These are phyloP conservation scores for Macrosoma leucophasiata DNA, from an alignment of 2,888 invertebrate genomes.

Conservation along the genomic window DNA sequence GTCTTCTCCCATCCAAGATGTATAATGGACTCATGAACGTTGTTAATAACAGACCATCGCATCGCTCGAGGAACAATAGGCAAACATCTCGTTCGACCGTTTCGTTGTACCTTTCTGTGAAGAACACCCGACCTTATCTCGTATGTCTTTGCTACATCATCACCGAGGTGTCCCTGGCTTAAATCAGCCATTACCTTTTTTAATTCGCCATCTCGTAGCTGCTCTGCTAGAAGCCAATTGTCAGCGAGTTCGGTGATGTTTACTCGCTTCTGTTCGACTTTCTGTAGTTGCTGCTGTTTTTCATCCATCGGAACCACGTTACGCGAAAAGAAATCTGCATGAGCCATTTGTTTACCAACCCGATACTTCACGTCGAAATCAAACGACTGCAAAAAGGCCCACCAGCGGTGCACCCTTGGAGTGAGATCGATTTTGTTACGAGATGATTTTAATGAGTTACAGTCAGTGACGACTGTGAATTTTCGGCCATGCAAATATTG, in stretches of 20 bases:
- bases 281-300: too few relatives aligned
- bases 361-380: conserved; percentile 19
- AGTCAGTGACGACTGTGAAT: conserved; percentile 26
- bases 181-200: too few relatives aligned
- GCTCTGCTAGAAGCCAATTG: conserved; percentile 28
- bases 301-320: too few relatives aligned
- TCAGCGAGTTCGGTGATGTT: too few relatives aligned
- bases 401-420: conserved; percentile 24
- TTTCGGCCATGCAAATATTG: conserved; percentile 18
- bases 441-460: conserved; percentile 25
- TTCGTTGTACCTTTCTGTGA: conserved; percentile 16
- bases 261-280: too few relatives aligned
- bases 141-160: conserved; percentile 15
- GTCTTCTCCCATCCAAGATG: conserved; percentile 3
- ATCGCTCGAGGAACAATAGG: conserved; percentile 9
- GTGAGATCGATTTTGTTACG: conserved; percentile 27
- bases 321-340: conserved; percentile 25
- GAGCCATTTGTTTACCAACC: conserved; percentile 8
- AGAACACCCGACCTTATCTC: conserved; percentile 10
- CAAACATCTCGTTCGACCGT: conserved; percentile 7
- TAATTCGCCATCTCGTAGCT: too few relatives aligned
- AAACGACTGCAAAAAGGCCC: conserved; percentile 23
- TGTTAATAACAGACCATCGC: background rate
- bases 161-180: too few relatives aligned
- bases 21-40: conserved; percentile 2